Base-by-base conservation (phyloP, 1,140 invertebrate genomes). In the Cydia pomonella region DNA sequence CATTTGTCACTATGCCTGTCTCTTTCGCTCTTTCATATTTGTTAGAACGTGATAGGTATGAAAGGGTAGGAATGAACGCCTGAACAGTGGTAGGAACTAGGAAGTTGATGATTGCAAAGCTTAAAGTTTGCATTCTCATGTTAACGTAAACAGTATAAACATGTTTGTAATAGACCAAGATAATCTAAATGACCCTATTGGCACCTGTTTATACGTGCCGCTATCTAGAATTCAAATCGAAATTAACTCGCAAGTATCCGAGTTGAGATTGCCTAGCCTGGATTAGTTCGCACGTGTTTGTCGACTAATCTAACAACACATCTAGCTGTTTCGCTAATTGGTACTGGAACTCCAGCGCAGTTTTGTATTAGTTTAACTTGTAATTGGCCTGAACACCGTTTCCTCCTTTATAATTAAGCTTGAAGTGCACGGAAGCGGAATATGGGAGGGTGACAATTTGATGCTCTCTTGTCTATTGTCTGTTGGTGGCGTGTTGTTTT, bases 291-390 rank as follows among this genome's bases (percentile, higher is more conserved):
- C n/a, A 21, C 53, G 53, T 59, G 53, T 59, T 7, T 23, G 53
- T 23, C 53, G 21, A 59, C 53, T 59, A 9, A 59, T 59, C 53
- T 59, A 23, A 23, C 53, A 23, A 59, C 53, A 59, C 53, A 12
- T 53, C 18, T 59, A 23, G 21, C 18, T 23, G 53, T 23, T 23
- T 23, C 53, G 53, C 53, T 59, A 59, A 59, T 59, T 59, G 53
- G 53, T 2, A 59, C 41, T 47, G 47, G n/a, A 4, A 59, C 18
- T 23, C 23, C 50, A 53, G 53, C 53, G 53, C 53, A 50, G 47
- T 59, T 59, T 59, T 23, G 53, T 59, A 59, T 59, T 59, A 59
- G 21, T 59, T 59, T 59, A 59, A 59, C 53, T 59, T 23, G 16
- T 59, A 23, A 59, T 59, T 59, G 53, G 53, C 3, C 7, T 23